Evolutionary conservation across 2,113 vertebrate species (phyloP).

Genomic region (Petromus typicus): DNA sequence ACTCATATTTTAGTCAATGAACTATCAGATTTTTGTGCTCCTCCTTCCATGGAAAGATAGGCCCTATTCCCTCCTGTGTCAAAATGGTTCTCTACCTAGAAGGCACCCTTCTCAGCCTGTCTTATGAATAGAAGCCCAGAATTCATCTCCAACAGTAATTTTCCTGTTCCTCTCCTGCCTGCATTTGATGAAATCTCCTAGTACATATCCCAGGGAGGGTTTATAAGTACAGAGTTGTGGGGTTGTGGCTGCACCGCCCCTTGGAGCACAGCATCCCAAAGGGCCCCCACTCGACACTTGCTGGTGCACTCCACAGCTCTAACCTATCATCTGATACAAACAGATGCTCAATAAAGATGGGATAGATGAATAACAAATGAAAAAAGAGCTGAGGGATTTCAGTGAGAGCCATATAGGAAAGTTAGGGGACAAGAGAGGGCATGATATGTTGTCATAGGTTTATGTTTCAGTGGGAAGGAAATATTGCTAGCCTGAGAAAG

Average conservation of each 20-base stretch:
- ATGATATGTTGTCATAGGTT: accelerated
- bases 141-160: not conserved
- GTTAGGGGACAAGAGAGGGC: not conserved
- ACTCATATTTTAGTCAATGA: not conserved
- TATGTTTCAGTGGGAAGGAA: not conserved
- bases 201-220: not conserved
- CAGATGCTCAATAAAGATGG: not conserved
- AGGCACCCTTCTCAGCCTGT: too few relatives aligned
- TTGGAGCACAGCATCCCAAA: not conserved
- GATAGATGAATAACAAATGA: not conserved
- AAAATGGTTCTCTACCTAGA: not conserved
- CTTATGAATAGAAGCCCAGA: not conserved
- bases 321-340: not conserved
- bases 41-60: not conserved
- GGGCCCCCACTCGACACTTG: not conserved
- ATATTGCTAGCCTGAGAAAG: not conserved
- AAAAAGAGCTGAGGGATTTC: not conserved
- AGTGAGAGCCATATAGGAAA: not conserved
- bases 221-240: too few relatives aligned
- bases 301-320: not conserved
- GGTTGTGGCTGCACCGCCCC: not conserved
- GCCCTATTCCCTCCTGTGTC: not conserved
- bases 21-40: not conserved
- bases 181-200: not conserved
- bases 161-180: not conserved